phyloP scores from a whole-genome alignment of 2,888 invertebrate species.

The Cantharis nigra region DNA sequence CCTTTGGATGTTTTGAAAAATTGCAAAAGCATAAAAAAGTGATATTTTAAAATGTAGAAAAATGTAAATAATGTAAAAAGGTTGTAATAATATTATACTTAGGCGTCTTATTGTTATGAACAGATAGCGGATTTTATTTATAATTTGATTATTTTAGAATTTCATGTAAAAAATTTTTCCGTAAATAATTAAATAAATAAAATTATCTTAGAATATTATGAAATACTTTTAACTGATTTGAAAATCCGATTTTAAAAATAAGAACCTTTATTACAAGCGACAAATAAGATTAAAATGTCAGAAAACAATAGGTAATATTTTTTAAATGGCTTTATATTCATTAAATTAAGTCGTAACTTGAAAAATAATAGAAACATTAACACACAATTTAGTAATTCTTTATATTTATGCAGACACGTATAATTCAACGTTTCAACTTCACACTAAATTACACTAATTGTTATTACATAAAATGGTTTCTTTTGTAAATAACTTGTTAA shows the following conservation, averaged over 20 bases:
- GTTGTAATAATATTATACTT: no score
- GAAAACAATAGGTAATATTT: neutral
- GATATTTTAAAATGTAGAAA: no score
- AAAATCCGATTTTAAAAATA: neutral
- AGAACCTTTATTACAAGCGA: neutral
- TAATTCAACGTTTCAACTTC: neutral
- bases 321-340: neutral
- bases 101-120: no score
- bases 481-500: neutral
- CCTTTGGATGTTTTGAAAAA: no score
- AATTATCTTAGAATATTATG: neutral
- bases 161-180: no score
- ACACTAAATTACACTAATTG: neutral
- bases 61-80: no score
- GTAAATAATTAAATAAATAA: no score
- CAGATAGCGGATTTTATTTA: no score
- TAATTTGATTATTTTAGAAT: no score
- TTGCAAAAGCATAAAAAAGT: no score
- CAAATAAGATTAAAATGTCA: neutral
- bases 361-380: neutral
- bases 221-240: neutral
- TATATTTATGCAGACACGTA: neutral
- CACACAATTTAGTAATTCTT: neutral
- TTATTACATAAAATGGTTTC: neutral
- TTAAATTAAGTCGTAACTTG: neutral